Evolutionary conservation across 2,113 vertebrate species (phyloP).

Genomic region (Hippocampus mohnikei): DNA sequence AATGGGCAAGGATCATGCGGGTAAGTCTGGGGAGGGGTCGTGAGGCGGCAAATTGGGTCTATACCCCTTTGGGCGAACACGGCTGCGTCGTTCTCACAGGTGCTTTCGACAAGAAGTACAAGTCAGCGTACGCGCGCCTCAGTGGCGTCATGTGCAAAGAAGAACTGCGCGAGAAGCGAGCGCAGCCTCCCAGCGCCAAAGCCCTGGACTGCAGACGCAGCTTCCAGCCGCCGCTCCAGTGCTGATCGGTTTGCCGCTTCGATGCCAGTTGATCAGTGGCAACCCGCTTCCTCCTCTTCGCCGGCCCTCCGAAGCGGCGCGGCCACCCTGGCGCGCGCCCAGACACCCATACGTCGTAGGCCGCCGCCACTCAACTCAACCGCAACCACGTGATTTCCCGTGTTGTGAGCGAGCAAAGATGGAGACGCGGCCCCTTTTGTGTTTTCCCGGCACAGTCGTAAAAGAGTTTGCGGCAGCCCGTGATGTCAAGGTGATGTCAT

Average conservation of each 20-base stretch:
- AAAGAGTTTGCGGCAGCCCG: neutral
- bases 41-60: too few species aligned
- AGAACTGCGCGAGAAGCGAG: slow-evolving; percentile 75
- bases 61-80: neutral
- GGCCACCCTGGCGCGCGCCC: too few species aligned
- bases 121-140: slow-evolving; percentile 77
- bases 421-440: too few species aligned
- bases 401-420: too few species aligned
- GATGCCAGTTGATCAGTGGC: too few species aligned
- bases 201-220: slow-evolving; percentile 85
- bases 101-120: slow-evolving; percentile 89
- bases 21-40: slow-evolving; percentile 43
- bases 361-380: too few species aligned
- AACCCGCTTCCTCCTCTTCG: neutral
- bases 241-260: slow-evolving; percentile 60
- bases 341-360: neutral
- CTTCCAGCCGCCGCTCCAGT: slow-evolving; percentile 83
- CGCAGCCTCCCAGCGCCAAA: slow-evolving; percentile 80
- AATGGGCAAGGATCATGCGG: slow-evolving; percentile 84
- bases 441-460: neutral
- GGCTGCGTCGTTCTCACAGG: slow-evolving; percentile 51
- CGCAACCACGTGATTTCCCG: neutral
- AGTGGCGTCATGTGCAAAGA: slow-evolving; percentile 77
- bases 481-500: neutral
- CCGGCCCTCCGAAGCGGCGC: neutral